These are phyloP conservation scores for Serripes groenlandicus DNA, from an alignment of 2,888 invertebrate species.

Conservation along the genomic window DNA sequence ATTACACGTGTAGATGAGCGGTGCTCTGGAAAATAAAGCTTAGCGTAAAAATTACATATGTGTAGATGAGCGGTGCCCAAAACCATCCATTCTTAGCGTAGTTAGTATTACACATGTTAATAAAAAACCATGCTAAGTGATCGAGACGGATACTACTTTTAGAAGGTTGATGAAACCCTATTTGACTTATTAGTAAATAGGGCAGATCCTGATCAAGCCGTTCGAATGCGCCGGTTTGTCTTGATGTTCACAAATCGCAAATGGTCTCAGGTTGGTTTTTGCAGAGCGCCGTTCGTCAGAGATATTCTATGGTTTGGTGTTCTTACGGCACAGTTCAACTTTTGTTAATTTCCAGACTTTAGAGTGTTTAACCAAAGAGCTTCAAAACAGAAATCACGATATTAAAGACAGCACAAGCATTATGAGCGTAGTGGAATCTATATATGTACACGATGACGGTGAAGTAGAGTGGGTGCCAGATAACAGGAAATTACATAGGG, in stretches of 20 bases:
- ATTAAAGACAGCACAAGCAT: not conserved
- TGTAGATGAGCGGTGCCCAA: too few species aligned
- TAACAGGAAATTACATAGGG: conserved; percentile 34
- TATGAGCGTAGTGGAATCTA: conserved; percentile 36
- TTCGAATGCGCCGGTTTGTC: not conserved
- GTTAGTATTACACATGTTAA: too few species aligned
- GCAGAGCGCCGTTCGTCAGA: not conserved
- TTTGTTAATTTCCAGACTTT: not conserved
- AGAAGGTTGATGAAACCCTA: not conserved
- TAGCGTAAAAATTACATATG: too few species aligned
- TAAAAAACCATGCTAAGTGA: too few species aligned
- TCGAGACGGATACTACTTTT: too few species aligned
- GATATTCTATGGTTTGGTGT: not conserved
- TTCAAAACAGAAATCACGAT: not conserved
- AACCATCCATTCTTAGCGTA: too few species aligned
- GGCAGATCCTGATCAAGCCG: not conserved
- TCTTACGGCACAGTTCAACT: not conserved
- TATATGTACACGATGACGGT: conserved; percentile 31
- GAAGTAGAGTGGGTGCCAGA: conserved; percentile 51
- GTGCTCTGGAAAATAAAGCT: too few species aligned
- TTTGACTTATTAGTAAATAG: not conserved
- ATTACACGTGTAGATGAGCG: too few species aligned
- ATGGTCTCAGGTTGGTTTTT: not conserved
- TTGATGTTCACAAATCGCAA: not conserved
- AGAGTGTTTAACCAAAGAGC: not conserved